Evolutionary conservation across 2,113 vertebrate genomes (phyloP), one percentile per base, ranked within the genome.

Genomic region (Centrocercus urophasianus): DNA sequence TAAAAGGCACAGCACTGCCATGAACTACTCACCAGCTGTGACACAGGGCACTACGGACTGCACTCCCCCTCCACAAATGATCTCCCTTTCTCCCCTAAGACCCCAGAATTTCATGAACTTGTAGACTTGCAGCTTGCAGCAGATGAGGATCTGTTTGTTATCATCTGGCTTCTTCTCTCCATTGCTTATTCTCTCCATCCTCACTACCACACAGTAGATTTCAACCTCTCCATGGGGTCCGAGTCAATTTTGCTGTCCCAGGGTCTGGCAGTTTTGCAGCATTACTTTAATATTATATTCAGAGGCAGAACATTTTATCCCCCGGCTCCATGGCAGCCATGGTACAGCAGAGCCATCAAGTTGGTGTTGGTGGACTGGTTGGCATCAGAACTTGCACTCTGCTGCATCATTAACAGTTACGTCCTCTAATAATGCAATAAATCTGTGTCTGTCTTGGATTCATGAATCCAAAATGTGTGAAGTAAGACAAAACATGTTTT

Each of bases 401-500:
- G 54, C 89, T 87, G 89, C 78, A 27, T 85, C 36, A 5, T 59
- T 87, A 71, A 19, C 74, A 61, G 84, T 84, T 64, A 71, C 60
- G 13, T 61, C 28, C 59, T 87, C 84, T 87, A 64, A 60, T 82
- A 72, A 72, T 38, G n/a, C 22, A 78, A 86, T 86, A 83, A 92
- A 90, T 90, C 65, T 92, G 81, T 50, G 74, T 9, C 81, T 93
- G 89, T 88, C 81, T 84, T 48, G 81, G 78, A 45, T 76, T 64
- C 61, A 30, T 73, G 88, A 52, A 72, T 79, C 50, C 78, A 59
- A 34, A 81, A 66, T 11, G 7, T 64, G 71, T 93, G 82, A 84
- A 85, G 66, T 71, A 28, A 79, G 87, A n/a, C 63, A 75, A 63
- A 67, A 4, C 79, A 75, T 87, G 84, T 8, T 85, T 79, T 75